These are phyloP conservation scores for Odontocolon sp. DNA, from an alignment of 2,888 invertebrate genomes.

Conservation along the genomic window DNA sequence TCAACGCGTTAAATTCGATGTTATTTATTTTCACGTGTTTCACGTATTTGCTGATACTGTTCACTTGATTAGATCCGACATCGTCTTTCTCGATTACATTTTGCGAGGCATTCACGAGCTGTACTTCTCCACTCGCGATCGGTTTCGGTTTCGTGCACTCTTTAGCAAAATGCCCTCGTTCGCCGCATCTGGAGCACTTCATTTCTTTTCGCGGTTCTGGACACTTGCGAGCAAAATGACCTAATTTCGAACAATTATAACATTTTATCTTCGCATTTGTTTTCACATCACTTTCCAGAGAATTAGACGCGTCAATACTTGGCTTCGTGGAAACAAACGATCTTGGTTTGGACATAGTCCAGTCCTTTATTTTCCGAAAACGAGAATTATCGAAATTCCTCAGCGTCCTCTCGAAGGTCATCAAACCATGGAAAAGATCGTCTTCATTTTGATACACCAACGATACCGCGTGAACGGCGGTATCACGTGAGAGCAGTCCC, in stretches of 20 bases:
- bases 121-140: conserved; percentile 28
- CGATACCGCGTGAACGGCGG: conserved; percentile 43
- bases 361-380: background rate
- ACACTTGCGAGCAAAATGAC: conserved; percentile 45
- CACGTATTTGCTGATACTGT: too few relatives aligned
- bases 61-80: too few relatives aligned
- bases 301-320: background rate
- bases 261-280: conserved; percentile 11
- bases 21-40: too few relatives aligned
- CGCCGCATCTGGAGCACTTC: conserved; percentile 32
- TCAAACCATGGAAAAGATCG: conserved; percentile 28
- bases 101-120: conserved; percentile 1
- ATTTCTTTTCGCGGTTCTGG: conserved; percentile 6
- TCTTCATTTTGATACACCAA: conserved; percentile 6
- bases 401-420: conserved; percentile 27
- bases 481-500: conserved; percentile 36
- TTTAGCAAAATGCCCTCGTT: conserved; percentile 43
- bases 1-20: too few relatives aligned
- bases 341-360: background rate
- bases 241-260: conserved; percentile 34
- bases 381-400: conserved; percentile 1
- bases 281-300: background rate
- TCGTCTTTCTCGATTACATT: too few relatives aligned
- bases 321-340: background rate
- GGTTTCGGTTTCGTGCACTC: conserved; percentile 43